phyloP scores from a whole-genome alignment of 2,113 vertebrate genomes.

The Onychorhynchus coronatus region DNA sequence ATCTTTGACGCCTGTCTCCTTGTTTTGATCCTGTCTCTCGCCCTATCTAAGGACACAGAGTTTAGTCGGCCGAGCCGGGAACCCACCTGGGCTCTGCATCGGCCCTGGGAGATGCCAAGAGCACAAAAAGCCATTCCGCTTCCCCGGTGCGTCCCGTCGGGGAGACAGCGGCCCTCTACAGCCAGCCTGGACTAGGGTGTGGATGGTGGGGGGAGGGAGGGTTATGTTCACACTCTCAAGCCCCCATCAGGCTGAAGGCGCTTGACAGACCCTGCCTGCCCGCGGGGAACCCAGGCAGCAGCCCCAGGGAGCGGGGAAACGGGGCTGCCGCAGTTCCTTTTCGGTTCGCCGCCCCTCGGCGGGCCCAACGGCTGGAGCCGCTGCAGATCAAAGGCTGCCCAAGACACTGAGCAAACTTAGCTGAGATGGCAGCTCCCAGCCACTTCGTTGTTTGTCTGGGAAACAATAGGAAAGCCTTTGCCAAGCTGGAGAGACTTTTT shows the following conservation, averaged over 20 bases:
- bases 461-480: conserved; percentile 46
- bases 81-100: not conserved
- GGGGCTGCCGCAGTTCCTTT: not conserved
- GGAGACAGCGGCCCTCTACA: not conserved
- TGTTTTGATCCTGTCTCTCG: not conserved
- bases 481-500: not conserved
- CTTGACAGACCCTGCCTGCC: not conserved
- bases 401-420: not conserved
- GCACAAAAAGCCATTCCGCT: accelerated
- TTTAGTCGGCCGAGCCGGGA: not conserved
- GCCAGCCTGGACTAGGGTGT: not conserved
- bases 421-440: not conserved
- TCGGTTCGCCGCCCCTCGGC: not conserved
- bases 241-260: not conserved
- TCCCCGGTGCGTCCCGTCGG: not conserved
- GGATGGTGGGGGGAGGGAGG: not conserved
- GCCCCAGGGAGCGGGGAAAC: not conserved
- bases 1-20: not conserved
- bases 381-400: not conserved
- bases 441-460: not conserved
- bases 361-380: not conserved
- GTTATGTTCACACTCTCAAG: not conserved
- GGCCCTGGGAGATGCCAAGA: not conserved
- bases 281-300: not conserved
- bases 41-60: not conserved